These are phyloP conservation scores for Himalopsyche kuldschensis DNA, from an alignment of 2,888 invertebrate species.

Conservation along the genomic window DNA sequence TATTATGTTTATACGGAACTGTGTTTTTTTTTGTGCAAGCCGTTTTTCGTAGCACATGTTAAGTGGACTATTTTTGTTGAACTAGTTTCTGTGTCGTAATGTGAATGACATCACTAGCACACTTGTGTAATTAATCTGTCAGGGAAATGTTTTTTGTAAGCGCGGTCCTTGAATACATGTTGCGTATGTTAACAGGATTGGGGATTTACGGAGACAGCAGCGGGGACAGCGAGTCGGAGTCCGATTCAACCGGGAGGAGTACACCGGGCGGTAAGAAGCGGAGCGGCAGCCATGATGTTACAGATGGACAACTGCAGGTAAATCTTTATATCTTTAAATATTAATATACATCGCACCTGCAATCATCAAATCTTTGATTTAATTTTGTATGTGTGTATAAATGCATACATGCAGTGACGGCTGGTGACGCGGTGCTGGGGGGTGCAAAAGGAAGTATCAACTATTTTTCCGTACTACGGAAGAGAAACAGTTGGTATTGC, in stretches of 20 bases:
- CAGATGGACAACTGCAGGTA: constrained; percentile 77
- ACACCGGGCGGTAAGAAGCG: constrained; percentile 42
- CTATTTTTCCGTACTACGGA: too few relatives aligned
- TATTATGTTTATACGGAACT: background rate
- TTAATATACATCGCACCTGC: too few relatives aligned
- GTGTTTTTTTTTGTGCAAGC: background rate
- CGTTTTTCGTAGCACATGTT: background rate
- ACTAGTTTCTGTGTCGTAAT: background rate
- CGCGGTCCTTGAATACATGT: background rate
- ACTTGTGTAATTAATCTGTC: constrained; percentile 6
- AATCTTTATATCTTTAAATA: too few relatives aligned
- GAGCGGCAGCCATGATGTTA: constrained; percentile 56
- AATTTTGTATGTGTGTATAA: too few relatives aligned
- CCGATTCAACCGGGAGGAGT: constrained; percentile 45
- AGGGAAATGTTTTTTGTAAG: background rate
- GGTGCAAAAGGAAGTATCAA: too few relatives aligned
- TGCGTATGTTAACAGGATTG: constrained; percentile 64
- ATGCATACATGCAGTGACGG: too few relatives aligned
- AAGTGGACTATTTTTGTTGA: background rate
- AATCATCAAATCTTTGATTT: background rate
- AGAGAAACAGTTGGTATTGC: too few relatives aligned
- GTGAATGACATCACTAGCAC: background rate
- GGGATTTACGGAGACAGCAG: constrained; percentile 82
- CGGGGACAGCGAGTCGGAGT: constrained; percentile 61
- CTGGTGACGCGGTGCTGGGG: too few relatives aligned